phyloP scores from a whole-genome alignment of 2,888 invertebrate species.

The Noctuana brunneofusca region DNA sequence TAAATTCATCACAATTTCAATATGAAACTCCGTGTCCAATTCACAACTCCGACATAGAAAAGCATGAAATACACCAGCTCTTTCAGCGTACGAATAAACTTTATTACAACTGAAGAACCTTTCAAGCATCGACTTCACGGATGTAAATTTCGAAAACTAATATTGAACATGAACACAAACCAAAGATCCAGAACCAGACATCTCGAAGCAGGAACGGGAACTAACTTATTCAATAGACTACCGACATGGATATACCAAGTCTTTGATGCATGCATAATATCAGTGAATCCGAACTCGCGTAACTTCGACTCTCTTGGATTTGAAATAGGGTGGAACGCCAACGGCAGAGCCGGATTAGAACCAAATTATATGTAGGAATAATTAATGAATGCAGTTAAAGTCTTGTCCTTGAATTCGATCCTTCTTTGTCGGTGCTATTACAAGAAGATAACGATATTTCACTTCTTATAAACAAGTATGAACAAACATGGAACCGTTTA shows the following conservation, averaged over 20 bases:
- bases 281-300: conserved; percentile 23
- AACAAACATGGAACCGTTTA: too few relatives aligned
- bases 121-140: conserved; percentile 1
- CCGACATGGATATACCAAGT: conserved; percentile 20
- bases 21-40: neutral
- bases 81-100: conserved; percentile 7
- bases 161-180: conserved; percentile 22
- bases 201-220: conserved; percentile 13
- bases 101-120: conserved; percentile 11
- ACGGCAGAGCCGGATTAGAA: neutral
- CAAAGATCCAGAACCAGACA: conserved; percentile 19
- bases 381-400: too few relatives aligned
- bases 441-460: too few relatives aligned
- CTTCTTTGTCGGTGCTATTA: too few relatives aligned
- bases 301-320: conserved; percentile 22
- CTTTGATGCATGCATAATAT: conserved; percentile 33
- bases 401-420: too few relatives aligned
- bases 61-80: neutral
- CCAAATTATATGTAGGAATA: neutral
- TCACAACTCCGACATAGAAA: neutral
- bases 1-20: neutral
- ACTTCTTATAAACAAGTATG: too few relatives aligned
- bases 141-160: conserved; percentile 19
- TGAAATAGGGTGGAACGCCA: conserved; percentile 3
- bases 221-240: conserved; percentile 32